These are phyloP conservation scores for Caenorhabditis latens DNA, from an alignment of 1,140 invertebrate genomes.

Conservation along the genomic window DNA sequence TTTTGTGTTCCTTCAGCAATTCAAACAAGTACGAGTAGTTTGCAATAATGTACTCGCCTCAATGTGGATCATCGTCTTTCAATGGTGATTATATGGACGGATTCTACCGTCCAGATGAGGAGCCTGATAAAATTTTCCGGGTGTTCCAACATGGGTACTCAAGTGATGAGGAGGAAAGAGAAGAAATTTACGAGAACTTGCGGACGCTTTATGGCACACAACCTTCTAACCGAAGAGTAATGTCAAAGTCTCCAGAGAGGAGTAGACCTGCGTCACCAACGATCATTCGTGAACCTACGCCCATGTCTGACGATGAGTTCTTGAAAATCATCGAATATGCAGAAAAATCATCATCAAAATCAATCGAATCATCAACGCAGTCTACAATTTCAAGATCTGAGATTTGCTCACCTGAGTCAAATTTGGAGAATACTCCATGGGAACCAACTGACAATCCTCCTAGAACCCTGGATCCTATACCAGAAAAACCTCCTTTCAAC, in stretches of 20 bases:
- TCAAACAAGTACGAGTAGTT: not conserved
- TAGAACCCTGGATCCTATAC: no score
- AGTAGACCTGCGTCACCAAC: not conserved
- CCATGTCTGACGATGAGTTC: slow-evolving; percentile 19
- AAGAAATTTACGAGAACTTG: not conserved
- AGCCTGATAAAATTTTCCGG: not conserved
- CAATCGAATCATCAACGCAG: not conserved
- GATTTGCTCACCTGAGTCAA: not conserved
- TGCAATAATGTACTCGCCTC: slow-evolving; percentile 8
- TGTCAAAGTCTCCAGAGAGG: not conserved
- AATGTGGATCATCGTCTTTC: slow-evolving; percentile 31
- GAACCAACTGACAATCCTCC: not conserved
- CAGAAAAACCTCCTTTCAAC: not conserved
- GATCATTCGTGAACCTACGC: not conserved
- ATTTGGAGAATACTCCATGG: not conserved
- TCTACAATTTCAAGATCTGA: not conserved
- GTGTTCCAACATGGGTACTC: not conserved
- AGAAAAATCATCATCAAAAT: not conserved
- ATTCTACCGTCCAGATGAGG: not conserved
- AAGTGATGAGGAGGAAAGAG: not conserved
- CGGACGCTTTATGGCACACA: not conserved
- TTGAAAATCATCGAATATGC: not conserved
- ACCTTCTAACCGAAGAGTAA: not conserved
- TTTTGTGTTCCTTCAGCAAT: slow-evolving; percentile 26
- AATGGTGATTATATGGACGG: slow-evolving; percentile 25